Evolutionary conservation across 2,113 vertebrate species (phyloP), one percentile per base, ranked within the genome.

Genomic region (Urocitellus parryii): DNA sequence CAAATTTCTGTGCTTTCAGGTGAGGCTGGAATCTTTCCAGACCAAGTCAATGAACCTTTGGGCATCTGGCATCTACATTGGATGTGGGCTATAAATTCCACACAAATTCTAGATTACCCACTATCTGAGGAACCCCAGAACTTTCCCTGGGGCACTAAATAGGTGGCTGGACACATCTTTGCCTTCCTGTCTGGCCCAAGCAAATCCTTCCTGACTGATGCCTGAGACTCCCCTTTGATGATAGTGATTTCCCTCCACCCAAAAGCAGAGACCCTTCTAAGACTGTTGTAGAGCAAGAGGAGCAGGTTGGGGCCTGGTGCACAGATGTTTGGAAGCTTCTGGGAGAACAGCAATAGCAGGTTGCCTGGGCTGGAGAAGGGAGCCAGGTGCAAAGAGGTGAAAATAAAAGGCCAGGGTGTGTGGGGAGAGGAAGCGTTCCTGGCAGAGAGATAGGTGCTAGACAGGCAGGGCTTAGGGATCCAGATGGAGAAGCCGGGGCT

Each of bases 401-500:
- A 8, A 5, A 22, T 20, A 18, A 56, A 29, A 2, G 45, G 61
- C 9, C n/a, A 18, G 73, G 42, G 42, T 13, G 18, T 8, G 4
- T 5, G 5, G n/a, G 7, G 1, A 8, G 0, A 27, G 56, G 39
- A n/a, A 2, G 1, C 0, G 9, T 18, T 14, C 11, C 16, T 17
- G 1, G 61, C 63, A n/a, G 48, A 45, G 29, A 24, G 29, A 24
- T 14, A 25, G 78, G 79, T 20, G 53, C 25, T 63, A 63, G 11
- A 24, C 27, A 16, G 34, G 42, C 1, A 6, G n/a, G 20, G 39
- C 34, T 7, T 63, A 63, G 22, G 61, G 61, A 63, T 63, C 61
- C 29, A 4, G 29, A 22, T n/a, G 42, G 74, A 20, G 29, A 29
- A 13, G 12, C 42, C 9, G 1, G 20, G 22, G 18, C 10, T 4